Evolutionary conservation across 2,113 vertebrate species (phyloP).

Genomic region (Bambusicola thoracicus): DNA sequence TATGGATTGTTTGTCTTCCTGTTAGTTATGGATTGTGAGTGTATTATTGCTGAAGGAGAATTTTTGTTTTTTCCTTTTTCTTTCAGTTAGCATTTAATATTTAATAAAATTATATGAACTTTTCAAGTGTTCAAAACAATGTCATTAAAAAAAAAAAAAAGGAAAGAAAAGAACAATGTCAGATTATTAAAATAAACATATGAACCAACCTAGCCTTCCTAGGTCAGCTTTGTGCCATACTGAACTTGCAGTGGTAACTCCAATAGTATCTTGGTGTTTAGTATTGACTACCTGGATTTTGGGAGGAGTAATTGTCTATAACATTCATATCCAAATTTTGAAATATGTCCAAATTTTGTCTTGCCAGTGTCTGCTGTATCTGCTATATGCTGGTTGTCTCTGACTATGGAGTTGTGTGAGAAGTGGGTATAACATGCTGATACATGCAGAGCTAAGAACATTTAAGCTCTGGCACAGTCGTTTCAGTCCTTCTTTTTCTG

Average conservation of each 20-base stretch:
- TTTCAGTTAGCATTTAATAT: conserved; percentile 17
- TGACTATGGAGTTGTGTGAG: background rate
- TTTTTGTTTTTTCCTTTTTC: background rate
- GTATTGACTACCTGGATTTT: background rate
- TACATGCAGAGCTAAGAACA: background rate
- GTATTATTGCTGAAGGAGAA: conserved; percentile 35
- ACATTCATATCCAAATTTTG: background rate
- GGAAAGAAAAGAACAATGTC: background rate
- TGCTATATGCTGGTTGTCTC: background rate
- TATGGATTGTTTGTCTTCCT: conserved; percentile 54
- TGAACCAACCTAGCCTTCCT: background rate
- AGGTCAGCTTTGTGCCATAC: background rate
- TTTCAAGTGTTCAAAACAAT: conserved; percentile 22
- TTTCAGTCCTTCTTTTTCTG: background rate
- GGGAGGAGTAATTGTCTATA: background rate
- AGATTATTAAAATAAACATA: conserved; percentile 6
- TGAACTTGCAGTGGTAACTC: background rate
- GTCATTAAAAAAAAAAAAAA: background rate
- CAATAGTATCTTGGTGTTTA: background rate
- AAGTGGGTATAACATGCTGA: background rate
- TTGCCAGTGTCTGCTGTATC: background rate
- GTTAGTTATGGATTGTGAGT: conserved; percentile 53
- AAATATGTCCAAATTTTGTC: background rate
- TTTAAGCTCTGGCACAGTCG: background rate
- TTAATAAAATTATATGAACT: conserved; percentile 18